Evolutionary conservation across 1,140 invertebrate species (phyloP).

Genomic region (Subanguina moxae): DNA sequence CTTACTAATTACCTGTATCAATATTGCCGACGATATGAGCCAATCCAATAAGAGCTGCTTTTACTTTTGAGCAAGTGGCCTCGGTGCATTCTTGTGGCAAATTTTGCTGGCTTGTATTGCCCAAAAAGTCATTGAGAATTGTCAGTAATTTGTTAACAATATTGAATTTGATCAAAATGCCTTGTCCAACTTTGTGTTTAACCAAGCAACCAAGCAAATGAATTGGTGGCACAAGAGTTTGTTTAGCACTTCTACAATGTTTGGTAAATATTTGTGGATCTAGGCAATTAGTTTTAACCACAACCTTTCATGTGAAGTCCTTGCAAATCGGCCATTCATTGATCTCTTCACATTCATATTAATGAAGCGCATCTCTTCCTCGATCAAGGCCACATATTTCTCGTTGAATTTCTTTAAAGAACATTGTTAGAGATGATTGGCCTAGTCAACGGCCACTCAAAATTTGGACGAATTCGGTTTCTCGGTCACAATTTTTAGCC

Average conservation of each 20-base stretch:
- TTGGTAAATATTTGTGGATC: not conserved
- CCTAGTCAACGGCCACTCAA: too few species aligned
- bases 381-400: conserved; percentile 1
- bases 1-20: too few species aligned
- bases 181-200: not conserved
- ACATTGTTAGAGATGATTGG: conserved; percentile 4
- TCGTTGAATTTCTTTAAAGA: conserved; percentile 23
- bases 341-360: conserved; percentile 20
- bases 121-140: not conserved
- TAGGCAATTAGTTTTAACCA: not conserved
- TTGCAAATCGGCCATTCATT: conserved; percentile 5
- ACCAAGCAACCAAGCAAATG: conserved; percentile 5
- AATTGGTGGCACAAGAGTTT: not conserved
- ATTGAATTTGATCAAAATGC: not conserved
- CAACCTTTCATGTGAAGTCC: conserved; percentile 9
- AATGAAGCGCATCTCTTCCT: conserved; percentile 18
- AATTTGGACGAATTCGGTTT: too few species aligned
- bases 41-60: conserved; percentile 5
- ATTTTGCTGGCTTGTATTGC: not conserved
- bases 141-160: conserved; percentile 3
- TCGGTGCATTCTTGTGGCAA: not conserved
- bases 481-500: too few species aligned
- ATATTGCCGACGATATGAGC: not conserved
- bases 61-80: not conserved
- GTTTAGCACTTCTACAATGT: conserved; percentile 5